Percentiles rank a stretch among this genome's conserved stretches.
Evolutionary conservation across 2,797 vertebrate species (phyloP).

Genomic region (Microctenopoma steveboyesi): DNA sequence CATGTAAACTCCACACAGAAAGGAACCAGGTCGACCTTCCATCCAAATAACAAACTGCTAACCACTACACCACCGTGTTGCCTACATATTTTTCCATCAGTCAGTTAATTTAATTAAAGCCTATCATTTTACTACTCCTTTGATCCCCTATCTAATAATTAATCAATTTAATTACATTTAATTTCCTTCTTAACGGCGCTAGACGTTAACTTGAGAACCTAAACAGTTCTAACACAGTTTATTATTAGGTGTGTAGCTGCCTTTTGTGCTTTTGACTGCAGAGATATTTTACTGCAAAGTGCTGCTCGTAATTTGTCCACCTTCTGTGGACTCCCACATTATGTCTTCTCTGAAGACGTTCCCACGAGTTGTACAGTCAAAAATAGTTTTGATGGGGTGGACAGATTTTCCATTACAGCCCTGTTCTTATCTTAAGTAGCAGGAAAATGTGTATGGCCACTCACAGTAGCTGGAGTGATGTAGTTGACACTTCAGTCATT

Average conservation of each 20-base stretch:
- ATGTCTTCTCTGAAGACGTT: neutral
- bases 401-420: constrained; percentile 32
- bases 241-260: neutral
- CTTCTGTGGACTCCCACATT: neutral
- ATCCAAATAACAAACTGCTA: too few species aligned
- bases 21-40: too few species aligned
- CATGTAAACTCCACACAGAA: too few species aligned
- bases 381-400: constrained; percentile 22
- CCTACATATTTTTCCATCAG: neutral
- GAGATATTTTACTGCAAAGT: neutral
- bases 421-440: constrained; percentile 8
- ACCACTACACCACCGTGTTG: too few species aligned
- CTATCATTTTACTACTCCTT: too few species aligned
- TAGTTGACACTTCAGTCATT: constrained; percentile 21
- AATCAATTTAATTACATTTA: neutral
- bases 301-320: neutral
- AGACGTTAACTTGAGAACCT: neutral
- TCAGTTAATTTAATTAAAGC: too few species aligned
- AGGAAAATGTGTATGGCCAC: constrained; percentile 11
- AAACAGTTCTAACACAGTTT: neutral
- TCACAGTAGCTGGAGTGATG: constrained; percentile 18
- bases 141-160: neutral
- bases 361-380: constrained; percentile 1
- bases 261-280: neutral
- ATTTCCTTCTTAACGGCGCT: neutral